Evolutionary conservation across 2,113 vertebrate species (phyloP).

Genomic region (Bambusicola thoracicus): DNA sequence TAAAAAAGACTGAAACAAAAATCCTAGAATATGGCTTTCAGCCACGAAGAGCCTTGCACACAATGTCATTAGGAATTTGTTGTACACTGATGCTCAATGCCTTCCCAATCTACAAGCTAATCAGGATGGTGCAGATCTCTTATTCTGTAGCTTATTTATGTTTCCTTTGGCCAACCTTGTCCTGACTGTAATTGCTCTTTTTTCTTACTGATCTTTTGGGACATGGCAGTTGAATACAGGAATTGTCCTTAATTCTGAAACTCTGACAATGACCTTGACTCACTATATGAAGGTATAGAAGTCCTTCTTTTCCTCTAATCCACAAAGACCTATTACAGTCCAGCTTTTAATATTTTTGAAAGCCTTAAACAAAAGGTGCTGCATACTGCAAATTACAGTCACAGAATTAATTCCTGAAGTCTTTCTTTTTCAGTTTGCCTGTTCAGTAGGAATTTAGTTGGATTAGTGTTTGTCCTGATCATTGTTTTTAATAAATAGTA

Average conservation of each 20-base stretch:
- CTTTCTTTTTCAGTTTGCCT: neutral
- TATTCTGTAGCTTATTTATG: neutral
- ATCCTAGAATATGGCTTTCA: neutral
- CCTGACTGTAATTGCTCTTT: neutral
- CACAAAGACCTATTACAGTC: neutral
- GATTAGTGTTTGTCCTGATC: neutral
- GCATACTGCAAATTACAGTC: neutral
- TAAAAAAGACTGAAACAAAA: neutral
- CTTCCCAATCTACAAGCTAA: constrained; percentile 11
- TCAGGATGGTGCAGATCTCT: constrained; percentile 10
- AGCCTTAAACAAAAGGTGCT: neutral
- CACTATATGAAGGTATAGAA: neutral
- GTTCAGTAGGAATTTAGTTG: neutral
- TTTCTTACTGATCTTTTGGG: neutral
- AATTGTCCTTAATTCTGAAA: neutral
- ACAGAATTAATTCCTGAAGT: neutral
- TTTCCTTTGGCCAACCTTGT: neutral
- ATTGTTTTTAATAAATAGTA: neutral
- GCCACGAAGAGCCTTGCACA: neutral
- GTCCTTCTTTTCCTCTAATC: neutral
- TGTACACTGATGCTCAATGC: neutral
- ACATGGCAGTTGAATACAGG: neutral
- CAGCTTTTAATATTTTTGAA: constrained; percentile 30
- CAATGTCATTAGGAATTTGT: neutral
- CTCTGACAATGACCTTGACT: neutral